Conservation (phyloP, 35 echinoderm and acorn worm species). For the Chiridota heheva region DNA sequence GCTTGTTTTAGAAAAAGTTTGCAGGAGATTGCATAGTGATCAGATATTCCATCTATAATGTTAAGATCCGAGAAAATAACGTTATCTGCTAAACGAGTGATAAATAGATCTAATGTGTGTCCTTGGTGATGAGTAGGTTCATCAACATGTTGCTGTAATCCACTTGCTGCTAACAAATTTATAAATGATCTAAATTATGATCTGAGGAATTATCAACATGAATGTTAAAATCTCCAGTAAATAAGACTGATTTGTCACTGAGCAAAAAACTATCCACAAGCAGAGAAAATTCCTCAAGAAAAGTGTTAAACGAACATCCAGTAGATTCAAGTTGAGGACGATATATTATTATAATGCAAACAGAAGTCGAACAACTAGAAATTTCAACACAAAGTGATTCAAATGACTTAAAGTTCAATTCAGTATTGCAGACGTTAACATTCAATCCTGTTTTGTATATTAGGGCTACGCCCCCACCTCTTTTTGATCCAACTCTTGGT, state of each 20-base stretch:
- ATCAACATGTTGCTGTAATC: background rate
- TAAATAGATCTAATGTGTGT: slow-evolving; percentile 2
- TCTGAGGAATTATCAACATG: background rate
- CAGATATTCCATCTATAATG: slow-evolving; percentile 31
- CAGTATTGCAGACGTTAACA: no score
- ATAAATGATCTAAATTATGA: slow-evolving; percentile 1
- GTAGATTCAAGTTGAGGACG: slow-evolving; percentile 5
- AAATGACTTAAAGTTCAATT: no score
- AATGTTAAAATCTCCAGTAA: slow-evolving; percentile 20
- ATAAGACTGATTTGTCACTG: background rate
- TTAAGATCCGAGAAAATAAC: background rate
- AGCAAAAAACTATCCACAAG: background rate
- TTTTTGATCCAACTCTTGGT: no score
- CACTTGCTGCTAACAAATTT: background rate
- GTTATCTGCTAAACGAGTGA: slow-evolving; percentile 13
- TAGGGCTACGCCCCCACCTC: no score
- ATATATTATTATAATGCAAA: slow-evolving; percentile 24
- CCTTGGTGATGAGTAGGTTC: slow-evolving; percentile 20
- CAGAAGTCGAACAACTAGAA: slow-evolving; percentile 1
- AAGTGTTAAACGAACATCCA: background rate
- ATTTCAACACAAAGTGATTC: slow-evolving; percentile 16
- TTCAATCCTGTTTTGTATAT: no score
- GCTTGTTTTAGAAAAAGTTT: slow-evolving; percentile 26
- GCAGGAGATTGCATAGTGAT: slow-evolving; percentile 24
- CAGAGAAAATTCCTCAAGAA: background rate